Base-by-base conservation (phyloP, 2,888 invertebrate species). In the Pseudeuparius sepicola region DNA sequence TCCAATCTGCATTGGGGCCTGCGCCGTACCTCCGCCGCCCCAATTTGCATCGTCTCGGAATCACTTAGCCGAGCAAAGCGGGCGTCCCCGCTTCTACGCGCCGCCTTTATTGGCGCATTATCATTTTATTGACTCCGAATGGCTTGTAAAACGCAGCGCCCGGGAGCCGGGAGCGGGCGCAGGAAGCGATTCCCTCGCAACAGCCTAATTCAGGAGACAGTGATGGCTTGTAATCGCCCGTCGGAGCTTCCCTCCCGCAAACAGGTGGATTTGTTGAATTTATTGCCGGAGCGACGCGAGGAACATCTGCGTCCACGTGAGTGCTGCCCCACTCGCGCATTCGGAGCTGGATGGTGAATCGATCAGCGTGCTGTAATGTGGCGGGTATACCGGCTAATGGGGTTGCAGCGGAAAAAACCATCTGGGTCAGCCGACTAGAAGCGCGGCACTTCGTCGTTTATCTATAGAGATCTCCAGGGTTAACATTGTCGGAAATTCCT, bases 111-210 rank as follows among this genome's bases (percentile, higher is more conserved):
- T 61, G 60, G 59, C 52, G 58, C 63, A 65, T 64, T 64, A 62
- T 61, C 64, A 63, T 64, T 65, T 67, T 66, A 66, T 65, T 60
- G 65, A 62, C 64, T 63, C 60, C 63, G 63, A 67, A 67, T 67
- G 63, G 66, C 64, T 66, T 64, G 66, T 63, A 65, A 65, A 66
- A 65, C 63, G 66, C 57, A 57, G 59, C 52, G 61, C 56, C 57
- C 57, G 51, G 56, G 56, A 54, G 52, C 51, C 54, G 55, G 58
- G 61, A 57, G 58, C 52, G 54, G 50, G 42, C 50, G 56, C 53
- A 53, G 63, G 59, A 59, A 59, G 52, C 59, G 56, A 57, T 58
- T 58, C 56, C 55, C 55, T 55, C 58, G 55, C 59, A 62, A 62
- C 60, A 48, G 61, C 61, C 63, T 60, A 61, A 63, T 63, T 62